Conservation (phyloP, 2,113 vertebrate genomes). For the Pteropus alecto region DNA sequence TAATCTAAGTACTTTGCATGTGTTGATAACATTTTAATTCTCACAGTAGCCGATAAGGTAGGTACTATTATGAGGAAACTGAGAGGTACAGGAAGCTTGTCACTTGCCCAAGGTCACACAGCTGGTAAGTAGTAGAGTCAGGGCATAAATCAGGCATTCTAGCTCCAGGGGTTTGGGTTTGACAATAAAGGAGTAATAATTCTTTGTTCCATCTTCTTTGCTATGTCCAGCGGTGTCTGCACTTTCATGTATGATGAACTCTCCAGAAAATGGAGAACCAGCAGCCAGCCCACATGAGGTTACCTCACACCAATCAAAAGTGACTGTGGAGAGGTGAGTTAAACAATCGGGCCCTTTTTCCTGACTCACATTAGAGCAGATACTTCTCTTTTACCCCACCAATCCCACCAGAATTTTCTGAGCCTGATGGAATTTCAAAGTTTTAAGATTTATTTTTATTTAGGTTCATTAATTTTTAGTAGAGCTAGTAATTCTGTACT, state of each 20-base stretch:
- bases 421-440: not conserved
- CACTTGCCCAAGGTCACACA: not conserved
- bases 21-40: not conserved
- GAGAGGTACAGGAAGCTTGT: not conserved
- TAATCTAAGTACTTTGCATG: not conserved
- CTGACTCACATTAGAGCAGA: not conserved
- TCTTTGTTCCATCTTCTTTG: slow-evolving; percentile 9
- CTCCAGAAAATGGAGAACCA: slow-evolving; percentile 65
- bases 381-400: not conserved
- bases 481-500: slow-evolving; percentile 6
- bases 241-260: slow-evolving; percentile 14
- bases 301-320: slow-evolving; percentile 69
- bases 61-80: not conserved
- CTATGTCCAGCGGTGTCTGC: slow-evolving; percentile 53
- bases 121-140: not conserved
- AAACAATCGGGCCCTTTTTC: not conserved
- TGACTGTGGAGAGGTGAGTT: slow-evolving; percentile 83
- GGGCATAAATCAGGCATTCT: not conserved
- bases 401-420: not conserved
- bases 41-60: not conserved
- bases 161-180: not conserved
- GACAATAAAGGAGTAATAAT: not conserved
- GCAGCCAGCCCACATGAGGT: not conserved
- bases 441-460: not conserved
- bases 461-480: not conserved